phyloP scores from a whole-genome alignment of 2,113 vertebrate genomes.

The Variabilichromis moorii region DNA sequence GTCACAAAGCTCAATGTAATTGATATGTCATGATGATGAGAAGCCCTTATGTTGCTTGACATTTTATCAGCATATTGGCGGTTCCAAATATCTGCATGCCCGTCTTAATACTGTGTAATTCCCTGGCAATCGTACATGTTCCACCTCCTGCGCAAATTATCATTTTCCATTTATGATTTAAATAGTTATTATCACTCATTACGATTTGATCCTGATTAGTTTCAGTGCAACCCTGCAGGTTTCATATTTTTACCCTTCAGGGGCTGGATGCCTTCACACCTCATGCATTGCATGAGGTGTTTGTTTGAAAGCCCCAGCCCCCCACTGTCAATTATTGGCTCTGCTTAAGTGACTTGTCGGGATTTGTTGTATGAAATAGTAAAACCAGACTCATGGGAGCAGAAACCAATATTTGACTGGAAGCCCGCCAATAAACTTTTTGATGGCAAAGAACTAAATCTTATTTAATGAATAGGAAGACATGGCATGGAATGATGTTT shows the following conservation, averaged over 20 bases:
- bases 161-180: conserved; percentile 36
- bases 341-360: conserved; percentile 11
- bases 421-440: conserved; percentile 30
- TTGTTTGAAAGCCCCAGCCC: background rate
- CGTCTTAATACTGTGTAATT: conserved; percentile 40
- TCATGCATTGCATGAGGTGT: background rate
- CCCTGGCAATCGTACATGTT: conserved; percentile 15
- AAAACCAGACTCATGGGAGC: background rate
- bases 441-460: background rate
- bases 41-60: conserved; percentile 43
- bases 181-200: conserved; percentile 48
- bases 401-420: background rate
- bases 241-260: conserved; percentile 37
- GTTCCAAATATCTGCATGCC: conserved; percentile 38
- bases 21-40: conserved; percentile 53
- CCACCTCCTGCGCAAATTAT: conserved; percentile 25
- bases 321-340: background rate
- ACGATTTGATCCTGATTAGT: conserved; percentile 32
- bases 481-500: background rate
- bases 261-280: background rate
- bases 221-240: conserved; percentile 11
- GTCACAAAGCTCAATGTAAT: conserved; percentile 42
- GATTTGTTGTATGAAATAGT: conserved; percentile 35
- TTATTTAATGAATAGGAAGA: background rate
- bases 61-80: conserved; percentile 59